A percentile compares a stretch with the other conserved stretches of the same genome.
phyloP scores from a whole-genome alignment of 2,888 invertebrate species.

The Cyclophora albipunctata region DNA sequence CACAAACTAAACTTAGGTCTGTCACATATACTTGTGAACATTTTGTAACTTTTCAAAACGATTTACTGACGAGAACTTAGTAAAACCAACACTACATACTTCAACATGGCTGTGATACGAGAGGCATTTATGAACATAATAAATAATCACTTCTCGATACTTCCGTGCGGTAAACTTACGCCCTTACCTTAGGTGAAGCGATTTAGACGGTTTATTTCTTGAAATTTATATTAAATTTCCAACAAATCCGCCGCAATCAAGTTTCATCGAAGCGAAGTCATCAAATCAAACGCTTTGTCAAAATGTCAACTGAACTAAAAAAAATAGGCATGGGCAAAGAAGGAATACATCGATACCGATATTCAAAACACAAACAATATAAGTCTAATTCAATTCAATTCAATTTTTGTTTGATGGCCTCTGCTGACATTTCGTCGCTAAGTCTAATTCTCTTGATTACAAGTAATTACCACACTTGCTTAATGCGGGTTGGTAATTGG shows the following conservation, averaged over 20 bases:
- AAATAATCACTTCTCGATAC: constrained; percentile 72
- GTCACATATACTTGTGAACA: constrained; percentile 72
- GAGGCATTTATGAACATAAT: constrained; percentile 72
- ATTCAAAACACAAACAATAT: too few species aligned
- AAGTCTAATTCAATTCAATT: too few species aligned
- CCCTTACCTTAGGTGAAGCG: constrained; percentile 74
- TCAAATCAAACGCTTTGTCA: constrained; percentile 15
- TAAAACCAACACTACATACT: constrained; percentile 69
- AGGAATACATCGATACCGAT: too few species aligned
- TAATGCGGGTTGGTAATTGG: too few species aligned
- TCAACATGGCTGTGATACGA: constrained; percentile 74
- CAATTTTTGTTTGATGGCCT: too few species aligned
- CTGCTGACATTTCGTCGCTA: too few species aligned
- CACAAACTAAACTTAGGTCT: constrained; percentile 72
- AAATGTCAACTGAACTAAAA: too few species aligned
- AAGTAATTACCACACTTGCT: too few species aligned
- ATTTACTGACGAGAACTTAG: constrained; percentile 69
- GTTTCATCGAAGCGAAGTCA: constrained; percentile 55
- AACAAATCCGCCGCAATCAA: constrained; percentile 60
- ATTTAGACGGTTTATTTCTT: constrained; percentile 66
- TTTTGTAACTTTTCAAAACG: constrained; percentile 63
- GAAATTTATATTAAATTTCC: constrained; percentile 54
- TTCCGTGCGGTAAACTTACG: constrained; percentile 70
- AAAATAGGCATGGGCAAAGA: too few species aligned
- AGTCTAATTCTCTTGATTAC: too few species aligned